Evolutionary conservation across 2,888 invertebrate species (phyloP).

Genomic region (Phyllotreta striolata): DNA sequence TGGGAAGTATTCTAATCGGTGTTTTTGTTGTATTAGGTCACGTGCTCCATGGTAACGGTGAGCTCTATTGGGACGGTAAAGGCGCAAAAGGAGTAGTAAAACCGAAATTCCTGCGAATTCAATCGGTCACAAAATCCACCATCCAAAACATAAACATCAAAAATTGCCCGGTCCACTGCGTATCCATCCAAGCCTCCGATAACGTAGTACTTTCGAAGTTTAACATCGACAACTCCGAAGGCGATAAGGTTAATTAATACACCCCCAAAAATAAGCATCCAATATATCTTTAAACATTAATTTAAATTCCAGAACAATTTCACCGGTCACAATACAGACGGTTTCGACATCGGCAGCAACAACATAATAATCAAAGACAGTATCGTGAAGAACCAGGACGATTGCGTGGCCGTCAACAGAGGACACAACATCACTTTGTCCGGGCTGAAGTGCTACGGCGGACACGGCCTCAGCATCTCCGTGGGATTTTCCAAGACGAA

Average conservation of each 20-base stretch:
- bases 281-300: neutral
- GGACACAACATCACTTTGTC: constrained; percentile 28
- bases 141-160: constrained; percentile 16
- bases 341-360: constrained; percentile 13
- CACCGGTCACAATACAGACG: constrained; percentile 28
- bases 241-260: constrained; percentile 17
- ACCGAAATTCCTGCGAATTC: constrained; percentile 13
- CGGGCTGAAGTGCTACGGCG: constrained; percentile 33
- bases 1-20: too few species aligned
- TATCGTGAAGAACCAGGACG: constrained; percentile 25
- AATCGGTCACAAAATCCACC: neutral
- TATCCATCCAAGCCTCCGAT: neutral
- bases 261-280: too few species aligned
- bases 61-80: constrained; percentile 19
- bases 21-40: constrained; percentile 2
- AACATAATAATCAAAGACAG: constrained; percentile 16
- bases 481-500: constrained; percentile 9
- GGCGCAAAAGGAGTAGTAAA: constrained; percentile 20
- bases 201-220: constrained; percentile 11
- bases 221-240: constrained; percentile 20
- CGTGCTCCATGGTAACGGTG: constrained; percentile 12
- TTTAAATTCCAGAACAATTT: constrained; percentile 19
- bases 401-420: constrained; percentile 21
- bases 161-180: constrained; percentile 26
- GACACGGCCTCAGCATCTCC: constrained; percentile 35